phyloP scores from a whole-genome alignment of 30 jellyfish, hydroid and myxozoan genomes.

The Turritopsis dohrnii region DNA sequence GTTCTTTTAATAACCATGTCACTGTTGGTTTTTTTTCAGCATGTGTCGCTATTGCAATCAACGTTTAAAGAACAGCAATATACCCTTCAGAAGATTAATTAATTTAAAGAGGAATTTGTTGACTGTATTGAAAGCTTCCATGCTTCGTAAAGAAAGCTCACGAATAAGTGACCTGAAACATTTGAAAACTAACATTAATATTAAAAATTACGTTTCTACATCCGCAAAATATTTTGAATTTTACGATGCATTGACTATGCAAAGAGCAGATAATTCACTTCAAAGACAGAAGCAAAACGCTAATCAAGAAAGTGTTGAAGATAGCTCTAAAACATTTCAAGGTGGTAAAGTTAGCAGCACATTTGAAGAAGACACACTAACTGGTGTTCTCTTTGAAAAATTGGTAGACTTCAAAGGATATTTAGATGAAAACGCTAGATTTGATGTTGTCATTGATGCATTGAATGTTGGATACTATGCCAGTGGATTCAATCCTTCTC shows the following conservation, averaged over 20 bases:
- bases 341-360: background rate
- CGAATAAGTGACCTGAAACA: background rate
- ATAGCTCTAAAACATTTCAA: background rate
- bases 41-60: background rate
- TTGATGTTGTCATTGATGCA: constrained; percentile 28
- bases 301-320: background rate
- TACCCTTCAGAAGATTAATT: background rate
- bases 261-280: background rate
- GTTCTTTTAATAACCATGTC: no score
- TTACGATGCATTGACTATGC: constrained; percentile 17
- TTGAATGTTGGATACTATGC: constrained; percentile 10
- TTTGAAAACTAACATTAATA: background rate
- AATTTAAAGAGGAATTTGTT: background rate
- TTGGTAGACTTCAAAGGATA: background rate
- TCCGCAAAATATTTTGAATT: background rate
- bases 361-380: background rate
- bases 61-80: background rate
- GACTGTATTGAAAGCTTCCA: constrained; percentile 5
- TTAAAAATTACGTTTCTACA: background rate
- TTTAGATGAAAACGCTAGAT: background rate
- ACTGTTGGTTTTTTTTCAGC: no score
- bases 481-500: constrained; percentile 14
- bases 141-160: background rate
- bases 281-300: no score
- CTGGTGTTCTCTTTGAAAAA: constrained; percentile 6